Conservation (phyloP, 2,888 invertebrate genomes). For the Phortica magna region DNA sequence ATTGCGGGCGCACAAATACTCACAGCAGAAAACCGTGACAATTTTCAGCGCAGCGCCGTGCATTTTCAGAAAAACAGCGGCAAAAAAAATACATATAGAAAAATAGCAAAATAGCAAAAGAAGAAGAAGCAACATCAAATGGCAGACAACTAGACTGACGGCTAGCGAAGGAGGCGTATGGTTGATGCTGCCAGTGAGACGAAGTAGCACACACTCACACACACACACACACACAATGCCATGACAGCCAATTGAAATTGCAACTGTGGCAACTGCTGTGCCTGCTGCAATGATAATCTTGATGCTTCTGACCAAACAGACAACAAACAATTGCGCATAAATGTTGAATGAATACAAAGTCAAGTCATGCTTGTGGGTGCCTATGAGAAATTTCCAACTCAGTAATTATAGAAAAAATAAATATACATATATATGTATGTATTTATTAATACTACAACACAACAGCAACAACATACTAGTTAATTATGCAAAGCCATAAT, state of each 20-base stretch:
- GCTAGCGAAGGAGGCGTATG: not conserved
- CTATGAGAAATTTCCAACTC: not conserved
- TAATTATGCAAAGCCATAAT: conserved; percentile 6
- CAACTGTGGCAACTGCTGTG: not conserved
- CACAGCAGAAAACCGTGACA: conserved; percentile 66
- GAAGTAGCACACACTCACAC: conserved; percentile 12
- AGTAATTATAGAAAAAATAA: conserved; percentile 6
- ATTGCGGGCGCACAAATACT: conserved; percentile 41
- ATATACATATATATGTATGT: too few relatives aligned
- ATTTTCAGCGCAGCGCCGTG: conserved; percentile 69
- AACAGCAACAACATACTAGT: not conserved
- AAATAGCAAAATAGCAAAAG: not conserved
- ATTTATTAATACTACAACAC: not conserved
- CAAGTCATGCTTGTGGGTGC: not conserved
- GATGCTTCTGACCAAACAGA: not conserved
- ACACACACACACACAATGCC: not conserved
- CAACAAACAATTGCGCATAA: not conserved
- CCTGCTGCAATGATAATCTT: not conserved
- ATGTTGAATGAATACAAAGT: not conserved
- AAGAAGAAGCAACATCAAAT: not conserved
- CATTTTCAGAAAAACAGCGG: conserved; percentile 61
- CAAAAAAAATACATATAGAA: conserved; percentile 43
- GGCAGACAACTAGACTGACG: not conserved
- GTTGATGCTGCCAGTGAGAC: not conserved
- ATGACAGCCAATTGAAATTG: not conserved